Evolutionary conservation across 2,888 invertebrate species (phyloP), one percentile per base, ranked within the genome.

Genomic region (Pristionchus entomophagus): DNA sequence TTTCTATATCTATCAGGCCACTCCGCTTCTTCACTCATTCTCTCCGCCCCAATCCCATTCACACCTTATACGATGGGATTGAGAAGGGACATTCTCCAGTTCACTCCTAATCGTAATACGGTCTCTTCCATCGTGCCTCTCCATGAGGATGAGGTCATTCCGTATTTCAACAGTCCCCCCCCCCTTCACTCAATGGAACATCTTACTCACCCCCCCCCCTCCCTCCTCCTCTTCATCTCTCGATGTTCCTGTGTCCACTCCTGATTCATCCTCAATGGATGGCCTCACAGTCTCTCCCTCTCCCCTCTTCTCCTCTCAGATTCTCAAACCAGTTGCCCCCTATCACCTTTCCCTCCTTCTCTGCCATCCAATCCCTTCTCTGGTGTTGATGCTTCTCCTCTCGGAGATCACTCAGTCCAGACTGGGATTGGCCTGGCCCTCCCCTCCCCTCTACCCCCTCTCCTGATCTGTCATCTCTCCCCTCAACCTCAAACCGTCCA

Each of bases 271-370:
- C 49, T 29, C n/a, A n/a, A n/a, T 29, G 17, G 65, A 65, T 65
- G 65, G 35, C 65, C 65, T 65, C 65, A 56, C 56, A 65, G 59
- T 26, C 65, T 77, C 49, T 80, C 51, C 78, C 78, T 26, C 78
- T 80, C 78, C n/a, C 32, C 78, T 51, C 78, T 51, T 26, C 78
- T 80, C 78, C n/a, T 51, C 78, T 51, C 6, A 17, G 17, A 51
- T 51, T 80, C 49, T 51, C 78, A 19, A 49, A 51, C 78, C 51
- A 51, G 22, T 22, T 77, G 45, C n/a, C 19, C 77, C 49, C n/a
- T 77, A 22, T 73, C 73, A 73, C 22, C 22, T 73, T n/a, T 51
- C 35, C 38, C 77, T 65, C 65, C 26, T 22, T 45, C 51, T 32
- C 49, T n/a, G 51, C 49, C 78, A 80, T 51, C 51, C 49, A 22